Evolutionary conservation across 2,888 invertebrate species (phyloP).

Genomic region (Molorchus minor): DNA sequence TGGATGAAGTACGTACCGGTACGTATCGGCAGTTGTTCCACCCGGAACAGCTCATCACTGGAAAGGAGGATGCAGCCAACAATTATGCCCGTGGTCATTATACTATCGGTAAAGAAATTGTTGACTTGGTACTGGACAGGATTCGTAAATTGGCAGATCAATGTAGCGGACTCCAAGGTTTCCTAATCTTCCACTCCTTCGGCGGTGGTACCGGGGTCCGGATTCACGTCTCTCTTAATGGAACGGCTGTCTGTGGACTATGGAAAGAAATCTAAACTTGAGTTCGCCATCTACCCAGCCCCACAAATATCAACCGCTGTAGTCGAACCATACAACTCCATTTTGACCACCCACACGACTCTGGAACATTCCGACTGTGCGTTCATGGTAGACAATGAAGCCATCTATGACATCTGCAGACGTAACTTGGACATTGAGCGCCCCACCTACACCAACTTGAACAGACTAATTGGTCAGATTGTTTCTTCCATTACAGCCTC

Average conservation of each 20-base stretch:
- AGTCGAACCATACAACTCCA: slow-evolving; percentile 98
- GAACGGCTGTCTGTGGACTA: slow-evolving; percentile 96
- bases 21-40: slow-evolving; percentile 97
- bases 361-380: slow-evolving; percentile 95
- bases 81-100: slow-evolving; percentile 98
- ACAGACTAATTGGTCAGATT: slow-evolving; percentile 93
- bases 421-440: slow-evolving; percentile 95
- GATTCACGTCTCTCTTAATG: slow-evolving; percentile 95
- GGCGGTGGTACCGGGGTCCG: slow-evolving; percentile 94
- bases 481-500: slow-evolving; percentile 94
- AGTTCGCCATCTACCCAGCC: no score
- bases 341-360: no score
- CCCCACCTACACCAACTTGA: slow-evolving; percentile 96
- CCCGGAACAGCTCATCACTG: no score
- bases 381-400: slow-evolving; percentile 97
- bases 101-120: slow-evolving; percentile 95
- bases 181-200: slow-evolving; percentile 96
- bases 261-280: no score
- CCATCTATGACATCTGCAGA: slow-evolving; percentile 93
- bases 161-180: slow-evolving; percentile 92
- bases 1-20: slow-evolving; percentile 92
- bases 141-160: slow-evolving; percentile 73
- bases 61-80: slow-evolving; percentile 96
- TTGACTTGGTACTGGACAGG: slow-evolving; percentile 84
- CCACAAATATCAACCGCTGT: slow-evolving; percentile 90